Evolutionary conservation across 2,113 vertebrate species (phyloP), one percentile per base, ranked within the genome.

Genomic region (Pipa parva): DNA sequence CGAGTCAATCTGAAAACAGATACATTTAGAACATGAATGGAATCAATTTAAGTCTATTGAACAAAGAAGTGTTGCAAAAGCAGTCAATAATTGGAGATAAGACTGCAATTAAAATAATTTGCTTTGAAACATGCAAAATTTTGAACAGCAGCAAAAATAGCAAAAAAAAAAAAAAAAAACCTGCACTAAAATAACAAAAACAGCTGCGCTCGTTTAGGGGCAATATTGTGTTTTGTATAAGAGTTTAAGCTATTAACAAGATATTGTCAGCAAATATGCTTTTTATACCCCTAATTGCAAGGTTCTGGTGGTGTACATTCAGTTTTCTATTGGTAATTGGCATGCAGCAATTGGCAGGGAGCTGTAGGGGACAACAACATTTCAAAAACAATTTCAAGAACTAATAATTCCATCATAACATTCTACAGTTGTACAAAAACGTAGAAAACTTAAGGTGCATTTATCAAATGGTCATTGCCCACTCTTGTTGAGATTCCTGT

Each of bases 31-130:
- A 49, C 20, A 24, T 67, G 63, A 67, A 67, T 67, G 39, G 63
- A 67, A 67, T 65, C 63, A 65, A 65, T 67, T 67, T 58, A 50
- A 7, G 54, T 58, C 63, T 58, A 67, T 58, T 67, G 63, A 67
- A 67, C 63, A 67, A 58, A 67, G 51, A 52, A 65, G 51, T 57
- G 36, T 27, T 49, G 54, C 48, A 67, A 17, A 58, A 4, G 54
- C 39, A 46, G 26, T 39, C 54, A 10, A 57, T 66, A 66, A 66
- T 58, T 58, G 54, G 54, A 58, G 63, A 33, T 58, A 67, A 36
- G 54, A 25, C 52, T 67, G 54, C 50, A 67, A 67, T 67, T 58
- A 67, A 49, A 66, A 64, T 64, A 64, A 67, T 66, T 21, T 65
- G 51, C 63, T 57, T 57, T 58, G 52, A 67, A 58, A 67, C 52